These are phyloP conservation scores for Zeus faber DNA, from an alignment of 2,113 vertebrate species.

Conservation along the genomic window DNA sequence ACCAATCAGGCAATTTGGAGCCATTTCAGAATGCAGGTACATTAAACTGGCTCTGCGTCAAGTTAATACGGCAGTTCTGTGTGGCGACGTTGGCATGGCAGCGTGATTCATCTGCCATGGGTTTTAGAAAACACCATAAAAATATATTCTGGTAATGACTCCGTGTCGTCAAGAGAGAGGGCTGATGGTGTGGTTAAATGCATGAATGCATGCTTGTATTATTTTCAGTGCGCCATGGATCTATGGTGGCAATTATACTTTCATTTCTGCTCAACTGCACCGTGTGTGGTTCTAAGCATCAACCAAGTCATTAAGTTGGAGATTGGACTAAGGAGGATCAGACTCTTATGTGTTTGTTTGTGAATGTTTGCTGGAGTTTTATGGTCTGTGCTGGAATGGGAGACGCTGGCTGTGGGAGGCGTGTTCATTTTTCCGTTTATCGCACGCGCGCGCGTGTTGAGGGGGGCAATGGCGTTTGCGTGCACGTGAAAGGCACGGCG, in stretches of 20 bases:
- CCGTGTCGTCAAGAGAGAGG: slow-evolving; percentile 54
- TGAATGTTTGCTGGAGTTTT: slow-evolving; percentile 52
- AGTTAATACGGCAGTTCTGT: slow-evolving; percentile 54
- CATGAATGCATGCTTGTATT: slow-evolving; percentile 70
- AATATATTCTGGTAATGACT: slow-evolving; percentile 70
- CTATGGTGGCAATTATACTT: slow-evolving; percentile 71
- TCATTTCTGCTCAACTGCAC: slow-evolving; percentile 68
- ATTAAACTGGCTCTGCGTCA: slow-evolving; percentile 65
- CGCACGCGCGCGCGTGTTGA: not conserved
- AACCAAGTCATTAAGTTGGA: slow-evolving; percentile 65
- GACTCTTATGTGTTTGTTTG: slow-evolving; percentile 53
- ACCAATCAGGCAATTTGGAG: slow-evolving; percentile 65
- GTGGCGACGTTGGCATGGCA: slow-evolving; percentile 47
- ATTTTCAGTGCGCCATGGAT: slow-evolving; percentile 67
- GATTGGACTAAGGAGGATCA: slow-evolving; percentile 55
- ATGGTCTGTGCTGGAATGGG: slow-evolving; percentile 57
- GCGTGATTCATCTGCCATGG: slow-evolving; percentile 62
- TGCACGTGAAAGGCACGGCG: too few species aligned
- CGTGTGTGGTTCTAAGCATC: slow-evolving; percentile 58
- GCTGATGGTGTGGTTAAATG: slow-evolving; percentile 71
- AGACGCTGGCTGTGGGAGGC: slow-evolving; percentile 35
- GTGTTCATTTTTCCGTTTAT: slow-evolving; percentile 10
- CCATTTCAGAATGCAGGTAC: slow-evolving; percentile 65
- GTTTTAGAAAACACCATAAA: slow-evolving; percentile 71
- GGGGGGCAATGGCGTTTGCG: not conserved